Conservation (phyloP, 2,113 vertebrate genomes). For the Nothobranchius furzeri region DNA sequence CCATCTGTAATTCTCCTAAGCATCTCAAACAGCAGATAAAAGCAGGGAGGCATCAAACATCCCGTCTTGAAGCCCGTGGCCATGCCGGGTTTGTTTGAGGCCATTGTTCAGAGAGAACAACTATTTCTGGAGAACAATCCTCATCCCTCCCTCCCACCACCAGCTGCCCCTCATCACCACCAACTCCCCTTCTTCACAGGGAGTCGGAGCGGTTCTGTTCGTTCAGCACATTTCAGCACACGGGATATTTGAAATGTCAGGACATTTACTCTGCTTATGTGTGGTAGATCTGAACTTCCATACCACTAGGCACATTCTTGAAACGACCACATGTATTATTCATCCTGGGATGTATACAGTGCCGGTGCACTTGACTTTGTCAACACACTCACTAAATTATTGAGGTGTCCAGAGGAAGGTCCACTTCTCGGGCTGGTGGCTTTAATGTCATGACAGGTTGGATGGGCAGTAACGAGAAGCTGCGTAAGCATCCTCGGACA, state of each 20-base stretch:
- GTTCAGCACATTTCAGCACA: conserved; percentile 70
- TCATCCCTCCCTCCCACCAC: conserved; percentile 18
- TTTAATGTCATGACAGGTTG: conserved; percentile 56
- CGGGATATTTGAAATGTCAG: conserved; percentile 79
- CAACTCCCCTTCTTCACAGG: conserved; percentile 50
- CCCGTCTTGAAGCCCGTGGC: conserved; percentile 39
- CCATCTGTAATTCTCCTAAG: conserved; percentile 38
- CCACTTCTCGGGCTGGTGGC: conserved; percentile 41
- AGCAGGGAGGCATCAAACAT: conserved; percentile 39
- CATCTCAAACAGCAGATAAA: conserved; percentile 49
- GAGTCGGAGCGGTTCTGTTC: conserved; percentile 57
- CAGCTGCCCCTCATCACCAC: conserved; percentile 12
- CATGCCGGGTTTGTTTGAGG: conserved; percentile 42
- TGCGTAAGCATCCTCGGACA: conserved; percentile 58
- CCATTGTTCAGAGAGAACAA: conserved; percentile 45
- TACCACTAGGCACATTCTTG: conserved; percentile 61
- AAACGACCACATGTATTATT: conserved; percentile 73
- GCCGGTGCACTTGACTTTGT: conserved; percentile 71
- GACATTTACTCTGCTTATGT: conserved; percentile 76
- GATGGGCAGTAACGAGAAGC: conserved; percentile 68
- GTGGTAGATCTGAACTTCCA: conserved; percentile 67
- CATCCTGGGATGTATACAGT: conserved; percentile 61
- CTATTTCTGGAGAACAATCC: conserved; percentile 36
- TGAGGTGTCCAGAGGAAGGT: conserved; percentile 64
- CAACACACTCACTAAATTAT: conserved; percentile 78